A percentile compares a stretch with the other conserved stretches of the same genome.
phyloP scores from a whole-genome alignment of 2,113 vertebrate genomes.

The Colossoma macropomum region DNA sequence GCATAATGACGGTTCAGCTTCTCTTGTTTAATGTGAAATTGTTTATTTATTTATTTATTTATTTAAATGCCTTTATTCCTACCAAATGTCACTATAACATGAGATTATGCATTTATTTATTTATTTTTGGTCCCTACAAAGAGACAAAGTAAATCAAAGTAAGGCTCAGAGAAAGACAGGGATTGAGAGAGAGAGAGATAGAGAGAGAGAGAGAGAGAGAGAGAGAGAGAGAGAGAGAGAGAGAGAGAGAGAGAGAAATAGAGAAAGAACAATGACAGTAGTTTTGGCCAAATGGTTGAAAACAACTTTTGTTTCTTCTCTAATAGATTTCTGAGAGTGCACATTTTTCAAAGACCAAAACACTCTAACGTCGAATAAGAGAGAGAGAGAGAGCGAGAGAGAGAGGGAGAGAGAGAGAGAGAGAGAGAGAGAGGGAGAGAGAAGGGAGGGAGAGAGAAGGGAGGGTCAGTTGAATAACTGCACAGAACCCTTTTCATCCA shows the following conservation, averaged over 20 bases:
- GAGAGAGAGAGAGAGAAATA: constrained; percentile 35
- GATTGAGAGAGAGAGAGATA: constrained; percentile 57
- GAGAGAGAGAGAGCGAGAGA: constrained; percentile 51
- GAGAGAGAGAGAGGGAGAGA: no score
- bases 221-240: constrained; percentile 47
- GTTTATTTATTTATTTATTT: background rate
- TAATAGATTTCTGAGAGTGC: no score
- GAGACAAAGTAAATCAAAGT: background rate
- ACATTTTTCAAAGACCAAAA: no score
- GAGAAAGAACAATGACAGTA: no score
- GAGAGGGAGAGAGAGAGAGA: constrained; percentile 24
- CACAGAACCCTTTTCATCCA: no score
- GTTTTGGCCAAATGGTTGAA: no score
- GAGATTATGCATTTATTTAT: background rate
- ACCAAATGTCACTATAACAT: background rate
- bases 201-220: constrained; percentile 34
- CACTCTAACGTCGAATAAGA: no score
- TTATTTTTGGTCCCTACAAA: background rate
- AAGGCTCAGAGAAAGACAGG: constrained; percentile 11
- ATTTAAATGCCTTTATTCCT: background rate
- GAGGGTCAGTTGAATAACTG: no score
- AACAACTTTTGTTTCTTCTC: no score
- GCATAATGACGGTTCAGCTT: no score
- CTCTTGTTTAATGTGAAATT: no score
- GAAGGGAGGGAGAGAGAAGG: no score